Evolutionary conservation across 2,888 invertebrate species (phyloP).

Genomic region (Sinelater perroti): DNA sequence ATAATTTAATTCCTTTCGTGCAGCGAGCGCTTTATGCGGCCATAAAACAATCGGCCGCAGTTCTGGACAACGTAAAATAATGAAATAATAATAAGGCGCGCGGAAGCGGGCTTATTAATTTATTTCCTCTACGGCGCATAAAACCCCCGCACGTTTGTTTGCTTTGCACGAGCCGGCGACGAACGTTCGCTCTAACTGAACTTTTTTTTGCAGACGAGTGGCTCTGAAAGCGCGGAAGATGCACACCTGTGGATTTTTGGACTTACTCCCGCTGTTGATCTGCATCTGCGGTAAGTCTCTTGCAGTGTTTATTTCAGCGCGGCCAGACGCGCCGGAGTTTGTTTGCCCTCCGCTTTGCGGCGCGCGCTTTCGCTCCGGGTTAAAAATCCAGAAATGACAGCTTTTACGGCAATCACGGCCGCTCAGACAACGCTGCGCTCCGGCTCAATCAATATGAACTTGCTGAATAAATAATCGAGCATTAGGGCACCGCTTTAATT

Average conservation of each 20-base stretch:
- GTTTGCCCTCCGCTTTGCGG: background rate
- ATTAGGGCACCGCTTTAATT: too few species aligned
- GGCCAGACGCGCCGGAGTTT: background rate
- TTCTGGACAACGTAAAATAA: slow-evolving; percentile 8
- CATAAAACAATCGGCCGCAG: slow-evolving; percentile 7
- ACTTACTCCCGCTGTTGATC: slow-evolving; percentile 16
- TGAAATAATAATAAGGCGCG: slow-evolving; percentile 9
- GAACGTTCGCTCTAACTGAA: background rate
- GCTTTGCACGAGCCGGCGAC: background rate
- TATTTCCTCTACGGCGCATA: slow-evolving; percentile 5
- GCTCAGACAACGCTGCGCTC: too few species aligned
- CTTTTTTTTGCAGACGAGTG: slow-evolving; percentile 19
- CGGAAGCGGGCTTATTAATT: background rate
- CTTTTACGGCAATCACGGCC: too few species aligned
- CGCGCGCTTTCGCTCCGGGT: too few species aligned
- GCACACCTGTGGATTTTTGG: slow-evolving; percentile 17
- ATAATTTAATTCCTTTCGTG: slow-evolving; percentile 10
- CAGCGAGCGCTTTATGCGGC: slow-evolving; percentile 5
- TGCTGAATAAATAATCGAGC: too few species aligned
- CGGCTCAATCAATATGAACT: too few species aligned
- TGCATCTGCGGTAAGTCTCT: slow-evolving; percentile 19
- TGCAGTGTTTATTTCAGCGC: background rate
- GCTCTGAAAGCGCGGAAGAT: slow-evolving; percentile 10
- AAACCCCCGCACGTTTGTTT: background rate
- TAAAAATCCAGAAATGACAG: too few species aligned